These are phyloP conservation scores for Saccostrea echinata DNA, from an alignment of 1,140 invertebrate genomes.

Conservation along the genomic window DNA sequence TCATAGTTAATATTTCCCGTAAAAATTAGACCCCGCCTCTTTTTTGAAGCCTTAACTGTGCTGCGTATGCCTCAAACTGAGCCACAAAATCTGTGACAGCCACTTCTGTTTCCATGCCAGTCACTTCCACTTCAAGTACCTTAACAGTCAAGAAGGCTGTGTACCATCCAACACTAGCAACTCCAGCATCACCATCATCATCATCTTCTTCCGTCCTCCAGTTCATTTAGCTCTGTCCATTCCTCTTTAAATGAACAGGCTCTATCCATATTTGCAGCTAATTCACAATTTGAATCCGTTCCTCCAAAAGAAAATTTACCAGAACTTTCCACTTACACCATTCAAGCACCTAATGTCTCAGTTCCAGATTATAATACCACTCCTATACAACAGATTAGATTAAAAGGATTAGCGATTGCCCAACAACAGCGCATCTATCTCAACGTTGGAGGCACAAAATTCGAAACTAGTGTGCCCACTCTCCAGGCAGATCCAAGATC, in stretches of 20 bases:
- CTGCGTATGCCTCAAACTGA: no score
- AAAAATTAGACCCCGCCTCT: no score
- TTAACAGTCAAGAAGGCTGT: no score
- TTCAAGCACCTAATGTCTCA: neutral
- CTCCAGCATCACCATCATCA: neutral
- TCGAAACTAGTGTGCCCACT: neutral
- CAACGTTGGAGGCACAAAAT: neutral
- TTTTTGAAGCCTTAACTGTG: no score
- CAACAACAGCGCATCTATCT: neutral
- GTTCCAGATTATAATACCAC: neutral
- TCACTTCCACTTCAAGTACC: no score
- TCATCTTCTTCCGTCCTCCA: constrained; percentile 2
- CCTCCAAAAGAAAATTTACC: neutral
- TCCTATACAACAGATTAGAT: neutral
- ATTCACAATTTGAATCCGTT: neutral
- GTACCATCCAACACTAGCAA: neutral
- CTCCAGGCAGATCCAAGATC: neutral
- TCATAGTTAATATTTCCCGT: no score
- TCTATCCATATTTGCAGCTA: neutral
- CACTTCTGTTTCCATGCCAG: no score
- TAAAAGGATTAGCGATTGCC: neutral
- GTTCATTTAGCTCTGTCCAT: neutral
- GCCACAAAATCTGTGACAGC: no score
- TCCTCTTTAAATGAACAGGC: neutral
- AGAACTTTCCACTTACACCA: neutral